These are phyloP conservation scores for Automeris io DNA, from an alignment of 2,888 invertebrate species.

Conservation along the genomic window DNA sequence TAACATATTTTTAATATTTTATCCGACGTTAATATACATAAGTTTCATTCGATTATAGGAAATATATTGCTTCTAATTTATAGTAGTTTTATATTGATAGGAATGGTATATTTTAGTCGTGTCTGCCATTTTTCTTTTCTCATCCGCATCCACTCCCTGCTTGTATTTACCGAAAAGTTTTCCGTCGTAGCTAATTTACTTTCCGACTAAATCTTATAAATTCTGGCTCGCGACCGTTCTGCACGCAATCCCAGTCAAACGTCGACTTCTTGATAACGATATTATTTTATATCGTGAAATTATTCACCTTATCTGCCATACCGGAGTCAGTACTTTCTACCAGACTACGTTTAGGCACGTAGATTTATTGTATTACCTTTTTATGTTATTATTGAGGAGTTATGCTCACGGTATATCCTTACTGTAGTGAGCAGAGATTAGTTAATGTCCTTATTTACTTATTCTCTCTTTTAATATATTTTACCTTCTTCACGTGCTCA, in stretches of 20 bases:
- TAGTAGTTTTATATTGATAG: neutral
- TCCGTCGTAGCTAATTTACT: constrained; percentile 72
- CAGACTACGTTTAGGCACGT: constrained; percentile 12
- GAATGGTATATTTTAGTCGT: neutral
- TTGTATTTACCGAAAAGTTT: constrained; percentile 68
- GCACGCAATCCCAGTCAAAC: constrained; percentile 69
- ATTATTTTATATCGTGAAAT: constrained; percentile 49
- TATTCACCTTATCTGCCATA: constrained; percentile 30
- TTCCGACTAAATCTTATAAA: constrained; percentile 71
- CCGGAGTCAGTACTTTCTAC: constrained; percentile 26
- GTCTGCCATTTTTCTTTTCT: constrained; percentile 9
- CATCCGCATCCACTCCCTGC: constrained; percentile 28
- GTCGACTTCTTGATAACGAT: constrained; percentile 65
- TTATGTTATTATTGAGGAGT: neutral
- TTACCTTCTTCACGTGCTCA: too few relatives aligned
- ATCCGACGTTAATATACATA: too few relatives aligned
- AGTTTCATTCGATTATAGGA: too few relatives aligned
- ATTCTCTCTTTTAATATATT: too few relatives aligned
- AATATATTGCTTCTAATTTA: constrained; percentile 58
- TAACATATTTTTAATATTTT: too few relatives aligned
- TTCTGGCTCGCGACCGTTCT: constrained; percentile 55
- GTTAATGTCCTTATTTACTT: too few relatives aligned
- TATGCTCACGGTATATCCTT: too few relatives aligned
- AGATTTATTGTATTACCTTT: neutral
- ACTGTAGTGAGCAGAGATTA: too few relatives aligned